These are phyloP conservation scores for Ichneumoninae sp. DNA, from an alignment of 2,888 invertebrate genomes.

Conservation along the genomic window DNA sequence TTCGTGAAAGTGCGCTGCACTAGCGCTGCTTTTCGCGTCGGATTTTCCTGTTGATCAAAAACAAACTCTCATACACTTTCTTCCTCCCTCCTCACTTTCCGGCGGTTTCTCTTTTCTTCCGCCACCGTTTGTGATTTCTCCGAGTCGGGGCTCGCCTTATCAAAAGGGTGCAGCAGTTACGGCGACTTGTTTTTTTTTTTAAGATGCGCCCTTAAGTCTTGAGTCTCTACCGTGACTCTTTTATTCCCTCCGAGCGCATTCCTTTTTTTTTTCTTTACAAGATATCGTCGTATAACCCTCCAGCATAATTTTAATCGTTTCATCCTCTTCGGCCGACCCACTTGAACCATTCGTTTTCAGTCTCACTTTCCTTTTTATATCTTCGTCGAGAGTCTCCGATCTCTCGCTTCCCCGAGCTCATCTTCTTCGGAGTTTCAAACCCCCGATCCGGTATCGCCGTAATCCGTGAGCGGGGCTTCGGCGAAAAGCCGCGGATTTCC, in stretches of 20 bases:
- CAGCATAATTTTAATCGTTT: conserved; percentile 43
- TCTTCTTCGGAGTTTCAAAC: conserved; percentile 63
- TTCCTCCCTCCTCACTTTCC: not conserved
- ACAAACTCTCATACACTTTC: not conserved
- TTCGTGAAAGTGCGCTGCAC: conserved; percentile 47
- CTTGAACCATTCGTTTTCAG: conserved; percentile 27
- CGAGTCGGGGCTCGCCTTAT: not conserved
- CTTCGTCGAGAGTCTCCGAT: conserved; percentile 37
- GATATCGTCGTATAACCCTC: conserved; percentile 26
- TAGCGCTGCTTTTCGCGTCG: not conserved
- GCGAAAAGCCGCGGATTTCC: conserved; percentile 26
- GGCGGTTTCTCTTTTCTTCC: not conserved
- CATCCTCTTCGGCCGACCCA: conserved; percentile 18
- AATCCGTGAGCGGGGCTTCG: conserved; percentile 9
- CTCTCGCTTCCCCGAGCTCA: conserved; percentile 61
- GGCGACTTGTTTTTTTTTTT: conserved; percentile 3
- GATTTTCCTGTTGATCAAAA: conserved; percentile 8
- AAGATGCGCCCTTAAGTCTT: not conserved
- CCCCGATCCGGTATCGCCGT: conserved; percentile 24
- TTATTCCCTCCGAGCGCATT: conserved; percentile 27
- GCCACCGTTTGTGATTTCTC: not conserved
- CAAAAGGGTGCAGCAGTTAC: not conserved
- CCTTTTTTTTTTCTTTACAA: conserved; percentile 32
- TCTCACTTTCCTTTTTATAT: conserved; percentile 34
- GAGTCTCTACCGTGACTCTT: conserved; percentile 50